Conservation (phyloP, 2,888 invertebrate species). For the Xanthorhoe designata region DNA sequence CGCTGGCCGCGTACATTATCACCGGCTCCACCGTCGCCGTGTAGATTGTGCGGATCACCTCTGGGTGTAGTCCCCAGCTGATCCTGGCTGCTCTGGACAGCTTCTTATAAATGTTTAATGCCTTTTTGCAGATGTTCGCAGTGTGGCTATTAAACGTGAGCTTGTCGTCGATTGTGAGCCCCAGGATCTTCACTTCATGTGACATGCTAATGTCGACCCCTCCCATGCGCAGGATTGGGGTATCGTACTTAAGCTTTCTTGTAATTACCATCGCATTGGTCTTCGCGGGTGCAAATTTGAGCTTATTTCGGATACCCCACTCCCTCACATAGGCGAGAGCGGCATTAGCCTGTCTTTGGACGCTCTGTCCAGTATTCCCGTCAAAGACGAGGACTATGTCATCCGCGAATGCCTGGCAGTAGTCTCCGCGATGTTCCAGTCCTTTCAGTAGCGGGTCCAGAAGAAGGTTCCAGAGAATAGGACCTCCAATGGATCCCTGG, state of each 20-base stretch:
- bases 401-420: slow-evolving; percentile 21
- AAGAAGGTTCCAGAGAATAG: slow-evolving; percentile 11
- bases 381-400: slow-evolving; percentile 31
- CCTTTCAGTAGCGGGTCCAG: slow-evolving; percentile 11
- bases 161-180: slow-evolving; percentile 18
- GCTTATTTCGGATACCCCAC: too few relatives aligned
- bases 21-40: not conserved
- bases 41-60: slow-evolving; percentile 28
- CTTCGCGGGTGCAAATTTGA: too few relatives aligned
- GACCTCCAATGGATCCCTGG: not conserved
- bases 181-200: too few relatives aligned
- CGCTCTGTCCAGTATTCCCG: slow-evolving; percentile 5
- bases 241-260: too few relatives aligned
- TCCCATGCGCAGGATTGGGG: too few relatives aligned
- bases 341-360: slow-evolving; percentile 5
- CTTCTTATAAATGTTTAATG: slow-evolving; percentile 4
- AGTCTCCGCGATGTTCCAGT: not conserved
- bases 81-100: slow-evolving; percentile 11
- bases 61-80: slow-evolving; percentile 34
- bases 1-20: not conserved
- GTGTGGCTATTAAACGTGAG: slow-evolving; percentile 16
- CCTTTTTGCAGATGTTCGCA: not conserved
- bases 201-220: too few relatives aligned
- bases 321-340: too few relatives aligned
- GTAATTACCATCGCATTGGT: too few relatives aligned